phyloP scores from a whole-genome alignment of 1,140 invertebrate species.

The Zaprionus gabonicus region DNA sequence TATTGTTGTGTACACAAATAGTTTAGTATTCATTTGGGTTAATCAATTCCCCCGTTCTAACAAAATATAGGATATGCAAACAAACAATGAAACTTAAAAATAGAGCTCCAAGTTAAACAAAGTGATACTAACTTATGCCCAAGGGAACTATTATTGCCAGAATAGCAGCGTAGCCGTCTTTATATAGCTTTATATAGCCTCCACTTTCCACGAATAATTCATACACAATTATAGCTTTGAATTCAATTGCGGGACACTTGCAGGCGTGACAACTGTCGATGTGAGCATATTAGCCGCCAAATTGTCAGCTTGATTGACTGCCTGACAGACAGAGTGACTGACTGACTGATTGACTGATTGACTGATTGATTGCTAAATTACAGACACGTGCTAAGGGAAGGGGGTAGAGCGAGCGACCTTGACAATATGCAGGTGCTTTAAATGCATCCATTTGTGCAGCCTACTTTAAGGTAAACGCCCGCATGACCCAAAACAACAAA shows the following conservation, averaged over 20 bases:
- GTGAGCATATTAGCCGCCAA: conserved; percentile 1
- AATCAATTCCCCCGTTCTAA: too few species aligned
- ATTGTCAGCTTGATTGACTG: not conserved
- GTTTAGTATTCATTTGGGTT: too few species aligned
- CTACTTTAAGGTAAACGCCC: conserved; percentile 59
- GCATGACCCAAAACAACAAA: conserved; percentile 21
- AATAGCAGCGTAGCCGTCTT: too few species aligned
- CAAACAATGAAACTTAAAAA: not conserved
- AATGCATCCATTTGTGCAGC: conserved; percentile 69
- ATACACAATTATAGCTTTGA: too few species aligned
- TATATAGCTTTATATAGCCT: too few species aligned
- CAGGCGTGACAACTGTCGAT: not conserved
- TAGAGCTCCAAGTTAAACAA: too few species aligned
- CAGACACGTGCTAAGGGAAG: conserved; percentile 7
- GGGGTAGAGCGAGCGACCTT: not conserved
- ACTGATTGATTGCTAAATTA: conserved; percentile 14
- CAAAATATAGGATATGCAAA: not conserved
- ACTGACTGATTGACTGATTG: conserved; percentile 2
- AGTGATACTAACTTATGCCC: too few species aligned
- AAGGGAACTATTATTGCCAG: too few species aligned
- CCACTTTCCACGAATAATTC: too few species aligned
- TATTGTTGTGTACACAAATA: too few species aligned
- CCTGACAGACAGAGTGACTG: not conserved
- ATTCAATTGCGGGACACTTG: not conserved
- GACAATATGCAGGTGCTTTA: conserved; percentile 50